These are phyloP conservation scores for Oryzias woworae DNA, from an alignment of 2,113 vertebrate genomes.

Conservation along the genomic window DNA sequence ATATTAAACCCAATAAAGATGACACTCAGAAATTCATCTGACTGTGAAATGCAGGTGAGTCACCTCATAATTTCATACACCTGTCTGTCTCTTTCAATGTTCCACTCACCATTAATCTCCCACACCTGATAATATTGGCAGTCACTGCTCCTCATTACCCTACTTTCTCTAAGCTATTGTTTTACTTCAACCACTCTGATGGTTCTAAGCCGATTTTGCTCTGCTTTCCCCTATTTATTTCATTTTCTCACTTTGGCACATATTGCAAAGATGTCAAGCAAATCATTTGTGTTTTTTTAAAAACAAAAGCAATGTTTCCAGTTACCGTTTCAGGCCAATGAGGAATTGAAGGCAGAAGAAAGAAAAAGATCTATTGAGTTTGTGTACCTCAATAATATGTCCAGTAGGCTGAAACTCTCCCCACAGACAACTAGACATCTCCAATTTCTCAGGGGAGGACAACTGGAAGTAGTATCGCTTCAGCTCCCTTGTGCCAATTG, in stretches of 20 bases:
- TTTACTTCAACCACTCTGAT: conserved; percentile 14
- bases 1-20: conserved; percentile 6
- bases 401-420: conserved; percentile 50
- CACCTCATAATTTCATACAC: conserved; percentile 10
- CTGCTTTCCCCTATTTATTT: conserved; percentile 7
- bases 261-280: conserved; percentile 14
- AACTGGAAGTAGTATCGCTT: conserved; percentile 60
- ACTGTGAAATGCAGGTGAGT: conserved; percentile 11
- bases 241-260: conserved; percentile 1
- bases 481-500: conserved; percentile 62
- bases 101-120: conserved; percentile 21
- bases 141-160: conserved; percentile 20
- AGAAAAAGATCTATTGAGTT: conserved; percentile 29
- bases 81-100: conserved; percentile 15
- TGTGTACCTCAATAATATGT: conserved; percentile 43
- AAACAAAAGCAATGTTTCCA: not conserved
- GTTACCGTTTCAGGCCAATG: conserved; percentile 18
- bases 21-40: conserved; percentile 20
- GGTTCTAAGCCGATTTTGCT: conserved; percentile 1
- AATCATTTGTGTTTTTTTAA: conserved; percentile 4
- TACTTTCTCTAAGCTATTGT: conserved; percentile 11
- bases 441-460: conserved; percentile 33
- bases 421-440: conserved; percentile 39
- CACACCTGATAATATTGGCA: conserved; percentile 19
- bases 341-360: conserved; percentile 2